Conservation (phyloP, 2,113 vertebrate species). For the Tachysurus fulvidraco region DNA sequence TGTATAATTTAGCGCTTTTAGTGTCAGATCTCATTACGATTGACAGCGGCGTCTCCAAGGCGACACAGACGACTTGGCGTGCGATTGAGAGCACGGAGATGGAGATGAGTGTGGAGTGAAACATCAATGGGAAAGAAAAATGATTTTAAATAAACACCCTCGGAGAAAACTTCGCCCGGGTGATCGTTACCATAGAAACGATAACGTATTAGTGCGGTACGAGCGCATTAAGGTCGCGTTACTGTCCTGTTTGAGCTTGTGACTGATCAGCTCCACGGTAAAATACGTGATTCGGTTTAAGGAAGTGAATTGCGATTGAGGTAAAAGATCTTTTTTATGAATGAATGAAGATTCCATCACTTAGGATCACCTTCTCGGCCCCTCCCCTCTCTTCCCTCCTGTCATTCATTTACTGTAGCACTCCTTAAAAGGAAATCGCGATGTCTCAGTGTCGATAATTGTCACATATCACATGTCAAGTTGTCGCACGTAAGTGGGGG, state of each 20-base stretch:
- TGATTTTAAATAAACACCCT: neutral
- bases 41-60: neutral
- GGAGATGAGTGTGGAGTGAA: neutral
- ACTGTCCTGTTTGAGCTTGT: too few relatives aligned
- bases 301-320: too few relatives aligned
- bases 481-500: neutral
- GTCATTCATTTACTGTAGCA: neutral
- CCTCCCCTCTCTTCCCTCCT: too few relatives aligned
- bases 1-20: neutral
- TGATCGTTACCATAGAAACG: too few relatives aligned
- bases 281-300: neutral
- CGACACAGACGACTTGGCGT: too few relatives aligned
- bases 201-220: too few relatives aligned
- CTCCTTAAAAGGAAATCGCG: neutral
- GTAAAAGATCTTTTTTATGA: neutral
- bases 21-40: neutral
- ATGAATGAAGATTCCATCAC: too few relatives aligned
- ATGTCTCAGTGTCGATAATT: neutral
- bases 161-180: neutral
- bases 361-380: neutral
- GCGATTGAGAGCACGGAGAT: neutral
- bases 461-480: neutral
- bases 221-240: too few relatives aligned
- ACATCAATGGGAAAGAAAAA: neutral
- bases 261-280: too few relatives aligned